Conservation (phyloP, 2,113 vertebrate species). For the Rostratula benghalensis region DNA sequence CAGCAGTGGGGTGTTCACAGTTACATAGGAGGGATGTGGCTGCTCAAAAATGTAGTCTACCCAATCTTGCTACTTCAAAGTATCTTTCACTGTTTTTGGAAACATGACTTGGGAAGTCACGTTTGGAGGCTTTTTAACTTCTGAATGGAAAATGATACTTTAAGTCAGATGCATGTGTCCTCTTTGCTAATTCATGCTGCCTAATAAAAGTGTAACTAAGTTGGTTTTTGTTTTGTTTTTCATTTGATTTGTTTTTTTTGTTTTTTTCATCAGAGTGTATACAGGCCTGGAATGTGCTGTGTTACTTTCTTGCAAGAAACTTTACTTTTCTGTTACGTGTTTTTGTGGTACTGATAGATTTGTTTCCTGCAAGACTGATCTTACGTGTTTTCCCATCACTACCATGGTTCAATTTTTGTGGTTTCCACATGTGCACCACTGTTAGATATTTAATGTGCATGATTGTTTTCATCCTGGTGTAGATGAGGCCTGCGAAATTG, state of each 20-base stretch:
- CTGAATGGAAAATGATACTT: not conserved
- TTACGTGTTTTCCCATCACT: accelerated
- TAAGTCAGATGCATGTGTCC: not conserved
- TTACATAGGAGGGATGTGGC: accelerated
- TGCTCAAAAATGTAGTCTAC: not conserved
- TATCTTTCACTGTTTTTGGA: not conserved
- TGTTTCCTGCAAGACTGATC: not conserved
- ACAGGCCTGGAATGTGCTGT: accelerated
- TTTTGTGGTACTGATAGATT: not conserved
- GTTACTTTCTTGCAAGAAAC: not conserved
- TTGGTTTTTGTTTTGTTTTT: not conserved
- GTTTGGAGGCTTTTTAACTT: not conserved
- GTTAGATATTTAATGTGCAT: not conserved
- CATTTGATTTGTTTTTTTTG: no score
- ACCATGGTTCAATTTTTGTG: not conserved
- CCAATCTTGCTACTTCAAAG: accelerated
- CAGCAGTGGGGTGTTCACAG: not conserved
- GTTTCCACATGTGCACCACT: not conserved
- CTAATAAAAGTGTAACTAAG: not conserved
- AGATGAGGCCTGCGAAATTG: not conserved
- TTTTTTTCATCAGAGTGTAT: accelerated
- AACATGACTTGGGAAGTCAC: not conserved
- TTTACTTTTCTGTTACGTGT: not conserved
- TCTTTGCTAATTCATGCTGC: not conserved
- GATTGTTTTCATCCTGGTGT: not conserved